These are phyloP conservation scores for Struthio camelus DNA, from an alignment of 2,113 vertebrate genomes.

Conservation along the genomic window DNA sequence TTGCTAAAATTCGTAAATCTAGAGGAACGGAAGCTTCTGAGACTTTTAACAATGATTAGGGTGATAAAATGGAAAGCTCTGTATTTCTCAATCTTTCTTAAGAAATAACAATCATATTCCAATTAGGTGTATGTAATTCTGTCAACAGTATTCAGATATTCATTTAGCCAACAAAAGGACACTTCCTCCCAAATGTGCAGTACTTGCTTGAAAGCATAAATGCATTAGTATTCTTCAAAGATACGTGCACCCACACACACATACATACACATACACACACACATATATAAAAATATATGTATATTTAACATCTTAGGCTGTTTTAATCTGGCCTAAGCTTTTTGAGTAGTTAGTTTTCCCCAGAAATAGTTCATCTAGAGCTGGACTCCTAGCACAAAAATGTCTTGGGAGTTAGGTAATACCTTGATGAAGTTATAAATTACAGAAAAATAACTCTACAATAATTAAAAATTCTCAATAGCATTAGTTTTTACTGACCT, in stretches of 20 bases:
- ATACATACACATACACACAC: too few species aligned
- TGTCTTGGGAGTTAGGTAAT: fast-evolving
- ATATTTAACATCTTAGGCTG: background rate
- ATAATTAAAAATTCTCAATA: background rate
- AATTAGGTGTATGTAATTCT: background rate
- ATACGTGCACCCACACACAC: too few species aligned
- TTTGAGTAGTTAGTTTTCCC: background rate
- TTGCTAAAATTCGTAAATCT: background rate
- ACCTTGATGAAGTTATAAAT: background rate
- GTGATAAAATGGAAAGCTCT: background rate
- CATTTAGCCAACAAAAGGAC: background rate
- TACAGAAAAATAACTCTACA: background rate
- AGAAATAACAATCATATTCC: background rate
- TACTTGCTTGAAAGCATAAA: background rate
- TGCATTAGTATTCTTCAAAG: background rate
- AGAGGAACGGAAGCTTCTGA: background rate
- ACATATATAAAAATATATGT: too few species aligned
- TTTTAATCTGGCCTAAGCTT: background rate
- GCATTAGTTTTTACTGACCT: background rate
- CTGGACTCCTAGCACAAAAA: background rate
- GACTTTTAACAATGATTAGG: background rate
- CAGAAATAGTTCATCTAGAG: background rate
- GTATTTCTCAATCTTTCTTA: background rate
- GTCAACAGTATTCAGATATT: background rate
- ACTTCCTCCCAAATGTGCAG: background rate